phyloP scores from a whole-genome alignment of 2,888 invertebrate genomes.

The Atrina japonica region DNA sequence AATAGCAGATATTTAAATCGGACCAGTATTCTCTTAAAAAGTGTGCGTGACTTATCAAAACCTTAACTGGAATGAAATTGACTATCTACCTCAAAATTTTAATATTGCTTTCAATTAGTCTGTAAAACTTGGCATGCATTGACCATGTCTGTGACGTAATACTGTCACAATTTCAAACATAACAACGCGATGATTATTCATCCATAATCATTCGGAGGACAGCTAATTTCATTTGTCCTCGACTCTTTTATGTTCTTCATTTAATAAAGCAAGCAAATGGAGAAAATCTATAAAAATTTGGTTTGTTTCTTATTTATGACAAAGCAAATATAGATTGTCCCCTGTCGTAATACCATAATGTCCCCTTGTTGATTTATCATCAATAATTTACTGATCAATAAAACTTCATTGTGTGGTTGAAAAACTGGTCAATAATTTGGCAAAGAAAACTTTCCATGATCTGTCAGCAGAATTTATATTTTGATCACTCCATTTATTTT shows the following conservation, averaged over 20 bases:
- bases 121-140: no score
- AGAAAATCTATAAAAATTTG: conserved; percentile 29
- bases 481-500: no score
- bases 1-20: no score
- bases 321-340: conserved; percentile 32
- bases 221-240: conserved; percentile 20
- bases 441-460: no score
- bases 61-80: no score
- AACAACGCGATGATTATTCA: conserved; percentile 13
- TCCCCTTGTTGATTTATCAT: conserved; percentile 3
- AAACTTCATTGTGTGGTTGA: conserved; percentile 2
- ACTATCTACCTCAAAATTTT: no score
- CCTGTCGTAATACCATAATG: conserved; percentile 1
- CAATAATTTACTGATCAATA: neutral
- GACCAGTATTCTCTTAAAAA: no score
- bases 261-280: conserved; percentile 35
- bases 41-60: no score
- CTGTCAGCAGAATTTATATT: no score
- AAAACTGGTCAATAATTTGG: neutral
- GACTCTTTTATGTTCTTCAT: conserved; percentile 17
- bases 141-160: conserved; percentile 9
- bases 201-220: neutral
- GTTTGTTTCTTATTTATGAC: conserved; percentile 25
- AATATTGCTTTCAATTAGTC: no score
- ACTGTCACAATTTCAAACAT: conserved; percentile 24